Percentiles rank a stretch among this genome's conserved stretches.
phyloP scores from a whole-genome alignment of 2,797 vertebrate species.

The Kryptopterus vitreolus region DNA sequence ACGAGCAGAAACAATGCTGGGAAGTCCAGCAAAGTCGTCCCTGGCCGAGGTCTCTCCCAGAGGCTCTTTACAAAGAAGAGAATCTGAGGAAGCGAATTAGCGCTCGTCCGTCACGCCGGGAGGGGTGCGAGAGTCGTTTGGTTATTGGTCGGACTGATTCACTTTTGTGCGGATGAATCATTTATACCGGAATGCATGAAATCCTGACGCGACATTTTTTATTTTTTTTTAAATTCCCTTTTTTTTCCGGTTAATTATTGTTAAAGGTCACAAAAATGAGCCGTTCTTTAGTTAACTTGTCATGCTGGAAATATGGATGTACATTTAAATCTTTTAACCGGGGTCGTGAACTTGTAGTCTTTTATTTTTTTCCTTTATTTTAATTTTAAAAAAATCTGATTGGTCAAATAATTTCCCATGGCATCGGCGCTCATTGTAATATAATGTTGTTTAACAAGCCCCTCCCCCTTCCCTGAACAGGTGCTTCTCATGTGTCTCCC shows the following conservation, averaged over 20 bases:
- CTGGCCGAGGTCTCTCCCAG: conserved; percentile 14
- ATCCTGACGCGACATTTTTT: neutral
- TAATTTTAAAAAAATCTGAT: no score
- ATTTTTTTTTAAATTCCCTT: neutral
- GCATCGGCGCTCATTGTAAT: no score
- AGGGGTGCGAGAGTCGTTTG: neutral
- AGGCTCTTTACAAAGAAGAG: conserved; percentile 23
- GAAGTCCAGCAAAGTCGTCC: conserved; percentile 50
- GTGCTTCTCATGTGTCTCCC: no score
- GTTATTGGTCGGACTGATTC: neutral
- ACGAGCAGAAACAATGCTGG: conserved; percentile 59
- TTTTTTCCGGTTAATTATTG: neutral
- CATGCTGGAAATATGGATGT: no score
- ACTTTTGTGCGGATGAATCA: neutral
- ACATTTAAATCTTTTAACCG: no score
- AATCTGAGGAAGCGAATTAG: conserved; percentile 54
- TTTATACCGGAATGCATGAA: neutral
- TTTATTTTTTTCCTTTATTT: no score
- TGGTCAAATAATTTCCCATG: no score
- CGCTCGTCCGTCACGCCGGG: conserved; percentile 57
- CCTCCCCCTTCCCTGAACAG: no score
- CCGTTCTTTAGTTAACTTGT: no score
- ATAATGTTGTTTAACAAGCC: no score
- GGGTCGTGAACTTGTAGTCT: no score
- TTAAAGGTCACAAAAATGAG: no score